Evolutionary conservation across 2,797 vertebrate genomes (phyloP), one percentile per base, ranked within the genome.

Genomic region (Neosilurus hyrtlii): DNA sequence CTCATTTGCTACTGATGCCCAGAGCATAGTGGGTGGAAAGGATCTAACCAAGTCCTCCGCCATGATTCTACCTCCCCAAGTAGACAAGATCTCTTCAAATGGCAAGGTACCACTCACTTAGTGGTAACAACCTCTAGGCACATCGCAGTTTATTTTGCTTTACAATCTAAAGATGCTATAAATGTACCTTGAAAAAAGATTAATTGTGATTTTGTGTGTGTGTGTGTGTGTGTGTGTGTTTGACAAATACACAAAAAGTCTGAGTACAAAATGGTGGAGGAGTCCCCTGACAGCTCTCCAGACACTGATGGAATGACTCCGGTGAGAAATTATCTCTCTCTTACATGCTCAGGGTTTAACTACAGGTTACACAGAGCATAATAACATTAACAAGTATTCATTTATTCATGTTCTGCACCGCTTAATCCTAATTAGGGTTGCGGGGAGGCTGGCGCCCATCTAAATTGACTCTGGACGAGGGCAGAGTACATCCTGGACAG

Each of bases 251-350:
- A 37, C 2, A 18, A 37, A 30, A 91, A 91, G 86, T 70, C 80
- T 1, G 72, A 67, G 43, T 86, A 89, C 86, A 88, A 52, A 86
- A 93, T 94, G 37, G 83, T 91, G 0, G 89, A 92, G 82, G 94
- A 94, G 86, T 89, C 92, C 11, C 90, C 93, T 2, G 80, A 82
- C 79, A 93, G 90, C 87, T 94, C 93, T 9, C 92, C 93, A 3
- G 94, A 95, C 86, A 91, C 90, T 3, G 92, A 94, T 22, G 90
- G 88, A 83, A 80, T 88, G 86, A 93, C 93, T 26, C 95, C 94
- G 83, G 95, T 95, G 86, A 93, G 93, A 84, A 9, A 78, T 37
- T 9, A 12, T 37, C 15, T 67, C 30, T 7, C 4, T 51, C 11
- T n/a, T 14, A 15, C 20, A 16, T 9, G 9, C 14, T 24, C n/a